Percentiles rank a stretch among this genome's conserved stretches.
Conservation (phyloP, 2,888 invertebrate genomes). For the Phaonia tiefii region DNA sequence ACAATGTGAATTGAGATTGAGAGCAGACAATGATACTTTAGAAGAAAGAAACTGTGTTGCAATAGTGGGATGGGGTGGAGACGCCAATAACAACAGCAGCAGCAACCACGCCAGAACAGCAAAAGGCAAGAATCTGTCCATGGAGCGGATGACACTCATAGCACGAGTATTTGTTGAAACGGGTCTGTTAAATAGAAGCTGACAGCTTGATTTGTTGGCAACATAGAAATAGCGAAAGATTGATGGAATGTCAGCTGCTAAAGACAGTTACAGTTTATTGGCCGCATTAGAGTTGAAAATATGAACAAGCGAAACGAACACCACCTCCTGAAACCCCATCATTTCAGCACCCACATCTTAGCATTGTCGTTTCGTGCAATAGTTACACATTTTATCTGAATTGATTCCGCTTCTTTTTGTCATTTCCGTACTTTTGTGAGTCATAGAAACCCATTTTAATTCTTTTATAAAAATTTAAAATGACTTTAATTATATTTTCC, state of each 20-base stretch:
- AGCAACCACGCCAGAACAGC: slow-evolving; percentile 46
- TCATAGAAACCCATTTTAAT: no score
- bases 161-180: slow-evolving; percentile 48
- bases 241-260: slow-evolving; percentile 65
- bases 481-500: no score
- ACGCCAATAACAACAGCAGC: slow-evolving; percentile 8
- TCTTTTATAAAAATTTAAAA: no score
- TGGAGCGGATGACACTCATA: slow-evolving; percentile 49
- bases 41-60: slow-evolving; percentile 40
- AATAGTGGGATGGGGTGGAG: no score
- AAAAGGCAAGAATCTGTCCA: slow-evolving; percentile 18
- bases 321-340: neutral
- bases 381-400: no score
- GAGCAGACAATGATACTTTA: slow-evolving; percentile 55
- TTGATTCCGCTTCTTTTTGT: no score
- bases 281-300: slow-evolving; percentile 56
- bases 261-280: slow-evolving; percentile 66
- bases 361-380: slow-evolving; percentile 17
- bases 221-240: slow-evolving; percentile 63
- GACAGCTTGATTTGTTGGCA: slow-evolving; percentile 67
- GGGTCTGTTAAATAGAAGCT: slow-evolving; percentile 65
- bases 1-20: slow-evolving; percentile 56
- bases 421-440: no score
- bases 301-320: slow-evolving; percentile 30
- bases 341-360: slow-evolving; percentile 3